Evolutionary conservation across 2,888 invertebrate genomes (phyloP), one percentile per base, ranked within the genome.

Genomic region (Pyrochroa serraticornis): DNA sequence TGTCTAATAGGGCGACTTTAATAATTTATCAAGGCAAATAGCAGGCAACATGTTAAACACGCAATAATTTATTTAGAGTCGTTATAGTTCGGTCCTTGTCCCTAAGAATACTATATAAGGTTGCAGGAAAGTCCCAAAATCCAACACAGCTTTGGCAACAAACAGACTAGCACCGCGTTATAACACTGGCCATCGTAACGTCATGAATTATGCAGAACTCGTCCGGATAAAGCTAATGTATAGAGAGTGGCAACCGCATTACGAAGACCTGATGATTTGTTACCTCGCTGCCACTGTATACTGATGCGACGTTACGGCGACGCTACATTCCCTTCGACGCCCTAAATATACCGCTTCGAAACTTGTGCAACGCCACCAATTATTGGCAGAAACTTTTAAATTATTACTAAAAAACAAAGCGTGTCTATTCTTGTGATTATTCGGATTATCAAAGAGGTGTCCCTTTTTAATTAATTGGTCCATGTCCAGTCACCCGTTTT

Each of bases 141-240:
- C 48, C 48, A 32, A 37, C 48, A 37, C 46, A 42, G 56, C 56
- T 56, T 50, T 50, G 45, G 35, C 57, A 35, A 38, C 50, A 56
- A 56, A 56, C 56, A 49, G 56, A 44, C 49, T 47, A 35, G 41
- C 13, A 34, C 41, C 57, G 48, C 55, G 60, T 64, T 62, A 59
- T 60, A 57, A 57, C 59, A 62, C 54, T 60, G 58, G 42, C 52
- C 58, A 56, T 51, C 56, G 58, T 58, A 48, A 30, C 58, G 44
- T 54, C 60, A 64, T 64, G 64, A 64, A 64, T 64, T 60, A 64
- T 64, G 64, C 64, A 64, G 58, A 48, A 54, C 58, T 58, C 56
- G 57, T 51, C 62, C 60, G 58, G 60, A 58, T 60, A 57, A 54
- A 62, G 60, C 62, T 63, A 63, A 63, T 60, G 60, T 62, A 60